A percentile compares a stretch with the other conserved stretches of the same genome.
phyloP scores from a whole-genome alignment of 2,888 invertebrate genomes.

The Leucozona laternaria region DNA sequence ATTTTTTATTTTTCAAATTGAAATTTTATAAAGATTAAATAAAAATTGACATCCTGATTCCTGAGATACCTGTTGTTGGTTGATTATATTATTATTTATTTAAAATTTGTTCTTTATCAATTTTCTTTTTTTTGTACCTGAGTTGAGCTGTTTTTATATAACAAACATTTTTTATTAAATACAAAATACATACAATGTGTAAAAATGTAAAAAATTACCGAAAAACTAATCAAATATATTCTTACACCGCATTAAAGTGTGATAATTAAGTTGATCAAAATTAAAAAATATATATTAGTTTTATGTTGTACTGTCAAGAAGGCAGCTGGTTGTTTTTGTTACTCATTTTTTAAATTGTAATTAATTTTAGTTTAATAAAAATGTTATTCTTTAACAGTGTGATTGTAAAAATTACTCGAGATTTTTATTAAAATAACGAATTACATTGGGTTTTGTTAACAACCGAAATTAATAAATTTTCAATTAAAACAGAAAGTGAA shows the following conservation, averaged over 20 bases:
- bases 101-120: conserved; percentile 19
- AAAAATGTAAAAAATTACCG: conserved; percentile 44
- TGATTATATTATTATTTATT: conserved; percentile 41
- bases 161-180: conserved; percentile 51
- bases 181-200: conserved; percentile 59
- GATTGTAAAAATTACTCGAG: conserved; percentile 32
- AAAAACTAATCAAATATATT: conserved; percentile 47
- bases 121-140: conserved; percentile 69
- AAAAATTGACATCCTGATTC: conserved; percentile 62
- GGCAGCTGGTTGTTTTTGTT: conserved; percentile 77
- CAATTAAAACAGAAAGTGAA: background rate
- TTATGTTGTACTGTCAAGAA: conserved; percentile 78
- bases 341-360: conserved; percentile 60
- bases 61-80: conserved; percentile 67
- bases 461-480: background rate
- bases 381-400: conserved; percentile 29
- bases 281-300: conserved; percentile 38
- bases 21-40: conserved; percentile 42
- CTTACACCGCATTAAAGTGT: background rate
- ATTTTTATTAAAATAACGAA: background rate
- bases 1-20: conserved; percentile 19
- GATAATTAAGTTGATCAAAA: conserved; percentile 38
- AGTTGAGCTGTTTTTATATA: conserved; percentile 62
- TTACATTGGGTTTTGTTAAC: too few species aligned
- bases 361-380: conserved; percentile 22